phyloP scores from a whole-genome alignment of 2,113 vertebrate species.

The Glaucomys volans region DNA sequence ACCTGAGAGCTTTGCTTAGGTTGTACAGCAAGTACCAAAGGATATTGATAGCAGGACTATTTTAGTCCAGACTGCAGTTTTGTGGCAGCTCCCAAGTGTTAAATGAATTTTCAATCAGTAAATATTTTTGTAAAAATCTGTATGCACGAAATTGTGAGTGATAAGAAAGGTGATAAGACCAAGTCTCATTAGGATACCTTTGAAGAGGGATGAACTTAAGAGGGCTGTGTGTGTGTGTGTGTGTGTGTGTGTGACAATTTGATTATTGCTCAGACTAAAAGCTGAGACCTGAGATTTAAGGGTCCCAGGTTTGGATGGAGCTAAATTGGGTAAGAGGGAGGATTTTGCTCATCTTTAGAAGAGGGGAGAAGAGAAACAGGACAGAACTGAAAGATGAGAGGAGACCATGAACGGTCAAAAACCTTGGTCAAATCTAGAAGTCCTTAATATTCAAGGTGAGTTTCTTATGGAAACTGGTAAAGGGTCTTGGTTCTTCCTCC shows the following conservation, averaged over 20 bases:
- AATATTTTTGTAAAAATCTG: constrained; percentile 24
- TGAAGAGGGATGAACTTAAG: neutral
- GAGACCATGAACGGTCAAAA: neutral
- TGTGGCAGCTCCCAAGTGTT: neutral
- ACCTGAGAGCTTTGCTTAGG: neutral
- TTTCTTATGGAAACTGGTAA: neutral
- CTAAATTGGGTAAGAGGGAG: neutral
- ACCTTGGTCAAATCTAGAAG: neutral
- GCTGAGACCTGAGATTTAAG: neutral
- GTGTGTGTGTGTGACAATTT: neutral
- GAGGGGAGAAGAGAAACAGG: neutral
- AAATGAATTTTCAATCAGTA: neutral
- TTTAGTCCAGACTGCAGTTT: neutral
- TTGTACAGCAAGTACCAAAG: neutral
- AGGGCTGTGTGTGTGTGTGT: too few relatives aligned
- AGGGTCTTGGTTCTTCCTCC: neutral
- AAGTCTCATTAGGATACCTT: neutral
- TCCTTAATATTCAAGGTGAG: neutral
- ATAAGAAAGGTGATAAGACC: neutral
- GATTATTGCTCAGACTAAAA: neutral
- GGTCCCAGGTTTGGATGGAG: neutral
- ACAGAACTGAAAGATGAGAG: neutral
- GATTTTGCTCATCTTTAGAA: neutral
- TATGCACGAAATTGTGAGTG: neutral
- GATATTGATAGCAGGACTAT: neutral